Conservation (phyloP, 2,797 vertebrate genomes). For the Hippocampus kuda region DNA sequence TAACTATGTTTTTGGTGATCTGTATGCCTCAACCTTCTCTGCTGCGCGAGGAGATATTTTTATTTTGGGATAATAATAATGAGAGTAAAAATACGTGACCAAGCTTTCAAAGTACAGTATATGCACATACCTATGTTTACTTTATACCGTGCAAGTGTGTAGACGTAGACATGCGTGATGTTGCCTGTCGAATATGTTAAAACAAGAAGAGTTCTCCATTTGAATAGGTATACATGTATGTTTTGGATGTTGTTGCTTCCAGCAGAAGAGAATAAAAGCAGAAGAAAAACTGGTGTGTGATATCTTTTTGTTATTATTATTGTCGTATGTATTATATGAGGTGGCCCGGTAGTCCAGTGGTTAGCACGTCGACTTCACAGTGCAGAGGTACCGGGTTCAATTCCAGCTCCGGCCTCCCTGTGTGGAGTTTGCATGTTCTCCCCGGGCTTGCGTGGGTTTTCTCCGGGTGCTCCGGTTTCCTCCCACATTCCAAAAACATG, state of each 20-base stretch:
- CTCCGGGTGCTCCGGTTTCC: no score
- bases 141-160: slow-evolving; percentile 46
- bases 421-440: no score
- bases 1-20: not conserved
- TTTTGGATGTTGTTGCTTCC: slow-evolving; percentile 63
- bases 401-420: no score
- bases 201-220: slow-evolving; percentile 22
- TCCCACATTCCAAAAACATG: no score
- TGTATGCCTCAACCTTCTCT: slow-evolving; percentile 32
- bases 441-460: no score
- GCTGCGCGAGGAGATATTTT: slow-evolving; percentile 53
- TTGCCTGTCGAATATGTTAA: slow-evolving; percentile 50
- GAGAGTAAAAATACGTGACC: slow-evolving; percentile 43
- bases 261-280: slow-evolving; percentile 51
- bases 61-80: slow-evolving; percentile 61
- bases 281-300: not conserved
- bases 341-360: no score
- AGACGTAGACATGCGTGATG: slow-evolving; percentile 50
- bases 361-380: no score
- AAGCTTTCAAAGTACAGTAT: slow-evolving; percentile 42
- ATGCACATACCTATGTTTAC: slow-evolving; percentile 36
- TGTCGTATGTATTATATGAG: not conserved
- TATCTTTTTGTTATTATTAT: not conserved
- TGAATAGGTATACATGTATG: slow-evolving; percentile 45
- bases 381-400: no score